These are phyloP conservation scores for Pyrgus malvae DNA, from an alignment of 2,888 invertebrate genomes.

Conservation along the genomic window DNA sequence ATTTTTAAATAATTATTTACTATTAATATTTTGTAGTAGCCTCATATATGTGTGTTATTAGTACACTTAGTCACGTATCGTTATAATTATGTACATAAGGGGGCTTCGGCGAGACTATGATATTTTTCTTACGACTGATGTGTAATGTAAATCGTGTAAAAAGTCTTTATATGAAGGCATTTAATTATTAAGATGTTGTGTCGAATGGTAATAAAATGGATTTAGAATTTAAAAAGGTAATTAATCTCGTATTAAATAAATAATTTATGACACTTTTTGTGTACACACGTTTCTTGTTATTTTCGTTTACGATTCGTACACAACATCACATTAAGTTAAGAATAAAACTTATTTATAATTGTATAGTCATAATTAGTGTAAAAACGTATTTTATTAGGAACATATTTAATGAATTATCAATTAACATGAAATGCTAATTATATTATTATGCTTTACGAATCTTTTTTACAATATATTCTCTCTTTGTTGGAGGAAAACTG, in stretches of 20 bases:
- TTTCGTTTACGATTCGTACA: slow-evolving; percentile 22
- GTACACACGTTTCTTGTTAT: not conserved
- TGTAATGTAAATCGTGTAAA: slow-evolving; percentile 73
- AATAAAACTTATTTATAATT: slow-evolving; percentile 34
- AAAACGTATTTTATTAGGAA: slow-evolving; percentile 28
- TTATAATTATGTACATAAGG: slow-evolving; percentile 45
- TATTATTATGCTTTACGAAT: slow-evolving; percentile 9
- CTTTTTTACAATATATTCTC: slow-evolving; percentile 8
- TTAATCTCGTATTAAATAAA: not conserved
- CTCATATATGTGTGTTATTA: not conserved
- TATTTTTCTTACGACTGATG: slow-evolving; percentile 69
- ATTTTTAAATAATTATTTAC: too few species aligned
- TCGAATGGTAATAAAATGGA: slow-evolving; percentile 28
- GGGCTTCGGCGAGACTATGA: slow-evolving; percentile 45
- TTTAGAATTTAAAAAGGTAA: not conserved
- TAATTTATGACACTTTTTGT: not conserved
- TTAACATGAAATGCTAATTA: not conserved
- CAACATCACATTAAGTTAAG: slow-evolving; percentile 32
- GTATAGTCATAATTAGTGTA: slow-evolving; percentile 36
- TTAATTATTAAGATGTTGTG: slow-evolving; percentile 53
- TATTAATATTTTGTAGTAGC: not conserved
- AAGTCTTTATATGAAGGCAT: slow-evolving; percentile 52
- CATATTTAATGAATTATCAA: not conserved
- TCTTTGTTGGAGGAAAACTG: not conserved
- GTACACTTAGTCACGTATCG: slow-evolving; percentile 22